phyloP scores from a whole-genome alignment of 2,888 invertebrate genomes.

The Spisula solida region DNA sequence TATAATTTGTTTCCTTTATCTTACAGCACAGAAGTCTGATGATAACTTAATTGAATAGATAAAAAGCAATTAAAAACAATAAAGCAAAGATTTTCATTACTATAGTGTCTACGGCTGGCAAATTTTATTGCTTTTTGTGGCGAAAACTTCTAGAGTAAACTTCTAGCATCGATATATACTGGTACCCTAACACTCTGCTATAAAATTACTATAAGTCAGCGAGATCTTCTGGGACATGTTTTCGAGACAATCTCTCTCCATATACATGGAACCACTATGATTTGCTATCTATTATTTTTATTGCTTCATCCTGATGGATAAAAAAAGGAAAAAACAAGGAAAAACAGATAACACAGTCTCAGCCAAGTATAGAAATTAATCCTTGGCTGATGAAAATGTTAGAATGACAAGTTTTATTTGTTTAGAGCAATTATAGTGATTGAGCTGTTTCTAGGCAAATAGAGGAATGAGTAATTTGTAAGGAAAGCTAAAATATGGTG shows the following conservation, averaged over 20 bases:
- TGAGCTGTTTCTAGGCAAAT: slow-evolving; percentile 18
- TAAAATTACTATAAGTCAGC: neutral
- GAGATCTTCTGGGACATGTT: neutral
- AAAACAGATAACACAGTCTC: neutral
- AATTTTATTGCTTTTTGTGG: neutral
- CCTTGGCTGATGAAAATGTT: slow-evolving; percentile 41
- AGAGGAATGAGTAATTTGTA: slow-evolving; percentile 46
- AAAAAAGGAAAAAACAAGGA: neutral
- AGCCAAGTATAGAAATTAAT: slow-evolving; percentile 48
- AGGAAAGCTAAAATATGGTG: slow-evolving; percentile 22
- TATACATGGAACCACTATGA: neutral
- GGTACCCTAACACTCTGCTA: neutral
- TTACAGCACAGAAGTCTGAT: neutral
- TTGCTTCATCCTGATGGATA: slow-evolving; percentile 18
- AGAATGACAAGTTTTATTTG: slow-evolving; percentile 49
- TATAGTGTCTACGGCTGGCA: neutral
- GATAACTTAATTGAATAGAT: slow-evolving; percentile 20
- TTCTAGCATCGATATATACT: neutral
- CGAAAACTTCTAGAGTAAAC: neutral
- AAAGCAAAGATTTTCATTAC: neutral
- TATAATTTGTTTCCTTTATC: neutral
- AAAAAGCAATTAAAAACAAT: slow-evolving; percentile 17
- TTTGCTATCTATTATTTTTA: slow-evolving; percentile 15
- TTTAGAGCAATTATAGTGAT: slow-evolving; percentile 37
- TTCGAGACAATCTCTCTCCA: neutral